Conservation (phyloP, 64 coral and sea anemone genomes). For the Montipora efflorescens region DNA sequence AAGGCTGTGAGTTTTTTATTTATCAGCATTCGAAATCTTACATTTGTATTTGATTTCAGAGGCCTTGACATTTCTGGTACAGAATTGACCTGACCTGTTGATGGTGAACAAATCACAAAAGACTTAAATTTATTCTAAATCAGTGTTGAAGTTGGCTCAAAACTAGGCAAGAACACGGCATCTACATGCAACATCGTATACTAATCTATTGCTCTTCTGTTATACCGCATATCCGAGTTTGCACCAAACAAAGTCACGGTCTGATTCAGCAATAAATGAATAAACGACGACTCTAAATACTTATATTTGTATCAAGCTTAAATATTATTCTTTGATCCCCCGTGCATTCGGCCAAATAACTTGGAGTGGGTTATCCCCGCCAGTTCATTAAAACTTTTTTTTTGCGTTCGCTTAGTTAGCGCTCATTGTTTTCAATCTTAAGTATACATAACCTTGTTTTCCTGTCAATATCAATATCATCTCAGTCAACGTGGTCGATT, state of each 20-base stretch:
- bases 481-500: not conserved
- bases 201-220: too few species aligned
- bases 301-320: not conserved
- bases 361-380: too few species aligned
- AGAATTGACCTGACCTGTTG: not conserved
- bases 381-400: too few species aligned
- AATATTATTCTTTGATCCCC: not conserved
- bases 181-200: too few species aligned
- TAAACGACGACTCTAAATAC: not conserved
- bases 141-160: not conserved
- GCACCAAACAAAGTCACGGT: too few species aligned
- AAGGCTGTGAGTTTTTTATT: not conserved
- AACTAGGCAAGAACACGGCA: not conserved
- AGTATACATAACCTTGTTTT: slow-evolving; percentile 9
- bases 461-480: not conserved
- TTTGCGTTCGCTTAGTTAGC: not conserved
- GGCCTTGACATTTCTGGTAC: not conserved
- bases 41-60: not conserved
- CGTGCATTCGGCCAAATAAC: too few species aligned
- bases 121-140: not conserved
- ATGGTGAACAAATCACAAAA: not conserved
- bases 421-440: not conserved
- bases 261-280: too few species aligned
- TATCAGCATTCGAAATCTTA: not conserved
- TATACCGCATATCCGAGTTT: too few species aligned